Conservation (phyloP, 2,888 invertebrate genomes). For the Hermaeophaga mercurialis region DNA sequence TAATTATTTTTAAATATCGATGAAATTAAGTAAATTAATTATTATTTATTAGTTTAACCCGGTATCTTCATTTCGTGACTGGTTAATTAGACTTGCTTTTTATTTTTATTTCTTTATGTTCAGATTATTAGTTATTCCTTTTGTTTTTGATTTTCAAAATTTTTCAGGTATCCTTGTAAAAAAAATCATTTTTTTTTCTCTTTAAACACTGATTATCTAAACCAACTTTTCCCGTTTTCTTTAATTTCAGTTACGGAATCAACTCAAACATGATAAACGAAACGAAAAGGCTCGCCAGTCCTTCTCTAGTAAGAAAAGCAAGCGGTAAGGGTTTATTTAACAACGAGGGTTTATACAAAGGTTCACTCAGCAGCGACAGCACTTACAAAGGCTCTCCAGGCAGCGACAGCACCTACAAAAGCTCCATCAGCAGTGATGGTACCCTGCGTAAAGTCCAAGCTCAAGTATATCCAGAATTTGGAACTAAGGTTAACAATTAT, state of each 20-base stretch:
- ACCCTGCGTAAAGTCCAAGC: slow-evolving; percentile 56
- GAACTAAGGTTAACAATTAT: slow-evolving; percentile 27
- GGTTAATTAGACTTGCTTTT: too few species aligned
- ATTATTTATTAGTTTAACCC: too few species aligned
- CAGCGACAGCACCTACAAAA: slow-evolving; percentile 36
- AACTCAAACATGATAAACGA: slow-evolving; percentile 54
- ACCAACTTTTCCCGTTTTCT: too few species aligned
- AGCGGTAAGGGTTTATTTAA: slow-evolving; percentile 48
- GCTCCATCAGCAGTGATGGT: slow-evolving; percentile 45
- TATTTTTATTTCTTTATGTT: too few species aligned
- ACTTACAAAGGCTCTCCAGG: slow-evolving; percentile 6
- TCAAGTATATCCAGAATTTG: slow-evolving; percentile 52
- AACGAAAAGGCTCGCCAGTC: slow-evolving; percentile 73
- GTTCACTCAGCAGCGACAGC: slow-evolving; percentile 1
- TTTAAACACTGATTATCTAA: too few species aligned
- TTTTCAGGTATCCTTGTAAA: too few species aligned
- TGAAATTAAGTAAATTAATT: too few species aligned
- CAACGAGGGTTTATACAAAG: slow-evolving; percentile 3
- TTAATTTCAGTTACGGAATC: slow-evolving; percentile 73
- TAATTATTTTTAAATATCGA: too few species aligned
- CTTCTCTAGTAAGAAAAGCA: slow-evolving; percentile 81
- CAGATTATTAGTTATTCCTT: too few species aligned
- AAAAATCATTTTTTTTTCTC: too few species aligned
- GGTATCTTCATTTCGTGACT: too few species aligned
- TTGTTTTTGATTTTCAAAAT: too few species aligned